Evolutionary conservation across 2,797 vertebrate species (phyloP), one percentile per base, ranked within the genome.

Genomic region (Smutsia gigantea): DNA sequence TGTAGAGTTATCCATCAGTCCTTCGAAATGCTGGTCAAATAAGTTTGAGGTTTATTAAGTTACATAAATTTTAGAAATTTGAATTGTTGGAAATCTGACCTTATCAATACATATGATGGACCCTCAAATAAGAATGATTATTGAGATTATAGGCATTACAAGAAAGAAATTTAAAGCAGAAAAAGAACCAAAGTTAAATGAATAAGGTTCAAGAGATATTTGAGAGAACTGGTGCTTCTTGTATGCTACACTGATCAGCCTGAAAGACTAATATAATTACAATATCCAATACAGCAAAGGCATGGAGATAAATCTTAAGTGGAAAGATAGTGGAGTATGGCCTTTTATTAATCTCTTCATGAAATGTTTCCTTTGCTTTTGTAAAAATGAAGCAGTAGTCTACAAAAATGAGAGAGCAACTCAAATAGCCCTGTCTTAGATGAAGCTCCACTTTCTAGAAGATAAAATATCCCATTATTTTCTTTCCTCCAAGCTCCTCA

Each of bases 361-460:
- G 37, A 91, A 92, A 79, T 94, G 82, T 81, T 93, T 87, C 34
- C 84, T 88, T 69, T 55, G 69, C 68, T 77, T 90, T 91, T 92
- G 19, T 78, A 71, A 96, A 93, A 93, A 63, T 59, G 68, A 93
- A 87, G 49, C n/a, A 55, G 37, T 46, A 63, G 51, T 91, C 93
- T n/a, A 57, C 86, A 71, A 59, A 90, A 91, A 79, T 21, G 78
- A 95, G 17, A 95, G 55, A 89, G 82, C 53, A 72, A 95, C 82
- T 90, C 83, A 68, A 79, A 86, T 2, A 69, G 51, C 29, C 55
- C 5, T 87, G 53, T 79, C 86, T 81, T 25, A 81, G 72, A 59
- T 57, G 66, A 89, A 81, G 9, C 68, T 49, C 59, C 59, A 49
- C 46, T 79, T 87, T 83, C 37, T 63, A 39, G 49, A 96, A 92